Evolutionary conservation across 1,140 invertebrate species (phyloP).

Genomic region (Onthophagus taurus): DNA sequence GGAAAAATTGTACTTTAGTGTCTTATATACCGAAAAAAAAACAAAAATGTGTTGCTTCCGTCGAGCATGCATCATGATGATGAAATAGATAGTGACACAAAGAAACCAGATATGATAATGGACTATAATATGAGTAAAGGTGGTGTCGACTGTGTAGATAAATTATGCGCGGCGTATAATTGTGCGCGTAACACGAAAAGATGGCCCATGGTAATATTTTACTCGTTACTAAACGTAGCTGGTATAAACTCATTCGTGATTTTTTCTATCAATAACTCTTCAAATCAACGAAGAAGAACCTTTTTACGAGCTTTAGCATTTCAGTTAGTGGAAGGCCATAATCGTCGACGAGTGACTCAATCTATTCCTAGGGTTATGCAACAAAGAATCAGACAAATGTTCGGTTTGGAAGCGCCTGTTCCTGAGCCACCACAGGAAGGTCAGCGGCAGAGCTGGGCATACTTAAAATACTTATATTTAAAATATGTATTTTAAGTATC

Average conservation of each 20-base stretch:
- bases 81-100: background rate
- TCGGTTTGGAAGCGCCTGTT: no score
- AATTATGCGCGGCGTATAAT: conserved; percentile 13
- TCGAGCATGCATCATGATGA: conserved; percentile 11
- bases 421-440: no score
- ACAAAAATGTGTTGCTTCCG: no score
- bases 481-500: no score
- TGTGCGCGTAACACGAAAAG: conserved; percentile 10
- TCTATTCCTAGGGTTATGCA: no score
- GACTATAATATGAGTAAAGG: conserved; percentile 15
- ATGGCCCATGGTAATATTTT: conserved; percentile 16
- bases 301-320: no score
- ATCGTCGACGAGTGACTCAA: no score
- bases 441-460: no score
- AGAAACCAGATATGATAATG: conserved; percentile 9
- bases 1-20: background rate
- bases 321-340: no score
- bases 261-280: background rate
- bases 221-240: conserved; percentile 10
- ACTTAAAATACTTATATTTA: no score
- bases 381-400: no score
- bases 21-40: conserved; percentile 9
- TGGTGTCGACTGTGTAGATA: conserved; percentile 10
- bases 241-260: conserved; percentile 6
- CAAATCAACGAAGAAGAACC: no score